Conservation (phyloP, 2,888 invertebrate genomes). For the Meteorus cinctellus region DNA sequence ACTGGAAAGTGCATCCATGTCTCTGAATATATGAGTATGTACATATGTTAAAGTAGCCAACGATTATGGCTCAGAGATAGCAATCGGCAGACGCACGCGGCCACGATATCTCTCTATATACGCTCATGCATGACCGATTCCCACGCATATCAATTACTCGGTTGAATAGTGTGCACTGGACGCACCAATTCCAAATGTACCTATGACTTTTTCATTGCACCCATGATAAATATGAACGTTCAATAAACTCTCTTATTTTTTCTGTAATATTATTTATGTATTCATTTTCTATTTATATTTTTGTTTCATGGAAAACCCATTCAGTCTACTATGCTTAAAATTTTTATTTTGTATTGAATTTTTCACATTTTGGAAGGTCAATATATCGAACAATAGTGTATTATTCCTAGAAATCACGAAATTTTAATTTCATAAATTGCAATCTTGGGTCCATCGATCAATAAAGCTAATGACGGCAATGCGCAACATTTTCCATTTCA, state of each 20-base stretch:
- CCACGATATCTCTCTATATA: slow-evolving; percentile 24
- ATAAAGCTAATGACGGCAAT: not conserved
- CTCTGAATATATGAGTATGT: slow-evolving; percentile 5
- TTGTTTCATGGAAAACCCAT: not conserved
- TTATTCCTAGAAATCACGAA: not conserved
- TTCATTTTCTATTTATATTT: no score
- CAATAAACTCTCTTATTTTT: not conserved
- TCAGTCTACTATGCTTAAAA: not conserved
- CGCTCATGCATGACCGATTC: slow-evolving; percentile 49
- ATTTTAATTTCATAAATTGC: not conserved
- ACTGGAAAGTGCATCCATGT: no score
- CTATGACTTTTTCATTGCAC: not conserved
- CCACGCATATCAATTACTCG: slow-evolving; percentile 53
- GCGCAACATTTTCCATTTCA: slow-evolving; percentile 33
- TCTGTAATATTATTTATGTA: no score
- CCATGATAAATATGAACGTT: not conserved
- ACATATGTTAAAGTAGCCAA: slow-evolving; percentile 41
- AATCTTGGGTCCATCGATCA: not conserved
- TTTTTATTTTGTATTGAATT: not conserved
- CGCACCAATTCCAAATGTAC: not conserved
- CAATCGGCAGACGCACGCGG: slow-evolving; percentile 38
- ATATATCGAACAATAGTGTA: not conserved
- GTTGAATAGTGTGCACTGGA: slow-evolving; percentile 21
- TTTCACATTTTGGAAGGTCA: not conserved
- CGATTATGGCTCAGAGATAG: slow-evolving; percentile 51